phyloP scores from a whole-genome alignment of 1,140 invertebrate genomes.

The Macrocentrus cingulum region DNA sequence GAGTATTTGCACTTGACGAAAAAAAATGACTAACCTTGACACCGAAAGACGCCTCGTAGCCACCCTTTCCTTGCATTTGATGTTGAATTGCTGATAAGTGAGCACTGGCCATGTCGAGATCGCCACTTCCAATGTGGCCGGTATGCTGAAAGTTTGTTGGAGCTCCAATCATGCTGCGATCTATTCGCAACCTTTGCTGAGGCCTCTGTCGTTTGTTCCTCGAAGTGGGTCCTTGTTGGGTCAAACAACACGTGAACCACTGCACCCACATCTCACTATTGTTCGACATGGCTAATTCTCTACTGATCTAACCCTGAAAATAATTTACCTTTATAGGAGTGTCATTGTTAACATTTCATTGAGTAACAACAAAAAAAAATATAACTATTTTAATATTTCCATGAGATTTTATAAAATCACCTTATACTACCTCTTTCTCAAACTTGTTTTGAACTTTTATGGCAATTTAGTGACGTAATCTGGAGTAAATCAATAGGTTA shows the following conservation, averaged over 20 bases:
- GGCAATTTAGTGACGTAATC: too few species aligned
- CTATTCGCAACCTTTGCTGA: conserved; percentile 73
- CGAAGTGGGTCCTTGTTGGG: conserved; percentile 67
- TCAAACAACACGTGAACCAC: conserved; percentile 82
- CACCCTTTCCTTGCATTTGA: conserved; percentile 87
- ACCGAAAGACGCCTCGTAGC: conserved; percentile 72
- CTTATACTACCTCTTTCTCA: too few species aligned
- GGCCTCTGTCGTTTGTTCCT: conserved; percentile 66
- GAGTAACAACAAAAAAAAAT: too few species aligned
- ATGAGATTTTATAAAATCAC: too few species aligned
- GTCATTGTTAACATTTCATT: too few species aligned
- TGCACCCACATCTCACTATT: conserved; percentile 80
- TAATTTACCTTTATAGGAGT: too few species aligned
- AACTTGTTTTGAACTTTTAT: too few species aligned
- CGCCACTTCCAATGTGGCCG: conserved; percentile 87
- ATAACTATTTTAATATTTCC: too few species aligned
- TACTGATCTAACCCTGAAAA: not conserved
- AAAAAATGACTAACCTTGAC: too few species aligned
- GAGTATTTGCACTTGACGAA: conserved; percentile 1
- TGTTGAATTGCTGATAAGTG: conserved; percentile 77
- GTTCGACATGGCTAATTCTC: conserved; percentile 61
- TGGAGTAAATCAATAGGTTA: too few species aligned
- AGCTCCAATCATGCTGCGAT: conserved; percentile 88
- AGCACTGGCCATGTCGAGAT: conserved; percentile 74
- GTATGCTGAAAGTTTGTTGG: conserved; percentile 92